A percentile compares a stretch with the other conserved stretches of the same genome.
Evolutionary conservation across 2,888 invertebrate species (phyloP).

Genomic region (Stenodema calcarata): DNA sequence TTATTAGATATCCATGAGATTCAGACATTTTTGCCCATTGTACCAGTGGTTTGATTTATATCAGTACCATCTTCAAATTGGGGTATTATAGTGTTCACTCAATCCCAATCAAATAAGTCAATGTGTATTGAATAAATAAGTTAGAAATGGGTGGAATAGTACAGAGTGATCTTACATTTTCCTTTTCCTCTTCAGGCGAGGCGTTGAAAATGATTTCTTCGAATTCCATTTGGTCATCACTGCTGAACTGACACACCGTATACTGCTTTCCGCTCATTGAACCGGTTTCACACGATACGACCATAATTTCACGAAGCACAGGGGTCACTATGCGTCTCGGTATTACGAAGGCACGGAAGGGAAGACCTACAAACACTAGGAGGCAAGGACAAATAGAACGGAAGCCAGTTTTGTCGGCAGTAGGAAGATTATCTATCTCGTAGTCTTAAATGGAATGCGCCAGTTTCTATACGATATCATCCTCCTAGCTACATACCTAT

Average conservation of each 20-base stretch:
- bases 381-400: not conserved
- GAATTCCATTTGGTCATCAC: not conserved
- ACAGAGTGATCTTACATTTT: not conserved
- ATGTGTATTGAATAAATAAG: no score
- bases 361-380: not conserved
- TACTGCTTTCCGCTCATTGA: not conserved
- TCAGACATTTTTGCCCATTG: no score
- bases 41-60: no score
- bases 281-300: not conserved
- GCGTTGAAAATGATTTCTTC: not conserved
- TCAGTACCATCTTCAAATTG: no score
- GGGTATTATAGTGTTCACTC: no score
- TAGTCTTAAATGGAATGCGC: not conserved
- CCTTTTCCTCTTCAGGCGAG: not conserved
- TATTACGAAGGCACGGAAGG: not conserved
- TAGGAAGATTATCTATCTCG: not conserved
- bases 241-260: not conserved
- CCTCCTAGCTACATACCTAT: no score
- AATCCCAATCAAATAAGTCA: no score
- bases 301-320: not conserved
- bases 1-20: no score
- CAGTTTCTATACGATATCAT: not conserved
- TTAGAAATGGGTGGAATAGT: no score
- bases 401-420: not conserved
- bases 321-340: not conserved